Conservation (phyloP, 30 jellyfish, hydroid and myxozoan genomes). For the Cassiopea xamachana region DNA sequence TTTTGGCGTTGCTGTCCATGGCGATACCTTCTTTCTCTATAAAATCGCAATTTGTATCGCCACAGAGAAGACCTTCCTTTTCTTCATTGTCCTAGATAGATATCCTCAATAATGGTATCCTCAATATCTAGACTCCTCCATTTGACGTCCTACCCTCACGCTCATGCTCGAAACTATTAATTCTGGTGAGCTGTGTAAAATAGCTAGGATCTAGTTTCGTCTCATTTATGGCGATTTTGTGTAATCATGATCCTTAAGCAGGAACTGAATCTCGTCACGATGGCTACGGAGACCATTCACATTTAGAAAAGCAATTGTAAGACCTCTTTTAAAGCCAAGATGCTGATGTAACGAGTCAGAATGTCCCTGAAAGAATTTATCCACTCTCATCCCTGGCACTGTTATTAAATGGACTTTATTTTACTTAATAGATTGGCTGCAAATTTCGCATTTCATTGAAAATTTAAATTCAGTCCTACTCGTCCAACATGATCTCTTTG, state of each 20-base stretch:
- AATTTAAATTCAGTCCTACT: background rate
- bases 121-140: slow-evolving; percentile 23
- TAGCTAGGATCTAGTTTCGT: background rate
- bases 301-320: slow-evolving; percentile 13
- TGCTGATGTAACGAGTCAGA: background rate
- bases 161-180: slow-evolving; percentile 16
- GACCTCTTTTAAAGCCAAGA: too few species aligned
- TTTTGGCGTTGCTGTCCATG: background rate
- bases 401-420: too few species aligned
- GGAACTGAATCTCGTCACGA: background rate
- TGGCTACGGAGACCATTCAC: too few species aligned
- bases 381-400: too few species aligned
- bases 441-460: slow-evolving; percentile 4
- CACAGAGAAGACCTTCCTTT: slow-evolving; percentile 13
- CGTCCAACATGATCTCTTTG: background rate
- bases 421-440: background rate
- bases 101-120: background rate
- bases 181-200: background rate
- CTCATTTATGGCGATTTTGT: slow-evolving; percentile 4
- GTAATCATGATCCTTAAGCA: background rate
- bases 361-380: background rate
- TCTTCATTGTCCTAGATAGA: too few species aligned
- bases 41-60: slow-evolving; percentile 31
- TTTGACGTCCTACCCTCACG: slow-evolving; percentile 20
- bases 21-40: background rate